Conservation (phyloP, 2,113 vertebrate genomes). For the Rallus limicola region DNA sequence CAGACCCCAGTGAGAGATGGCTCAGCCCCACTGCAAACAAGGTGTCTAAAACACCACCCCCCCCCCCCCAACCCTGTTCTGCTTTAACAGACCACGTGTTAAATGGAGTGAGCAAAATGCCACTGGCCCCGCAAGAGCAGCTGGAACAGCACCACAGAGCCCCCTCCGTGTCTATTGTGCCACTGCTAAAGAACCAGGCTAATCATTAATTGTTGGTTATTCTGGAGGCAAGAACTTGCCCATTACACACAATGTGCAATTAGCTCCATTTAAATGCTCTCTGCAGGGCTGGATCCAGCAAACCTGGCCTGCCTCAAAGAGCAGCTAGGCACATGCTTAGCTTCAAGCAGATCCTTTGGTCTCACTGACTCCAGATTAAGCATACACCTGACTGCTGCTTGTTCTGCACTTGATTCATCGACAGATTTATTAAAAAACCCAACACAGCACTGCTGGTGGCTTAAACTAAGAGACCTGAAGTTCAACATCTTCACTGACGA, state of each 20-base stretch:
- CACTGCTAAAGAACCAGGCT: not conserved
- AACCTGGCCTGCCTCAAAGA: accelerated
- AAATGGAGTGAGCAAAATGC: accelerated
- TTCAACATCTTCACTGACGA: too few relatives aligned
- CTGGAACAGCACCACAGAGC: not conserved
- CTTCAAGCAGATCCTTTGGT: not conserved
- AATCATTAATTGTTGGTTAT: not conserved
- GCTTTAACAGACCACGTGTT: not conserved
- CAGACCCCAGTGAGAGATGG: not conserved
- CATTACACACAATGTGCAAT: not conserved
- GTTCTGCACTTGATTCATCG: not conserved
- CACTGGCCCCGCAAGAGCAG: not conserved
- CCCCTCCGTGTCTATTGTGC: accelerated
- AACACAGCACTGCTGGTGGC: not conserved
- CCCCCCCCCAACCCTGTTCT: not conserved
- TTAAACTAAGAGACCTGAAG: not conserved
- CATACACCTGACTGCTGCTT: not conserved
- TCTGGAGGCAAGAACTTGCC: not conserved
- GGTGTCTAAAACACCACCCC: not conserved
- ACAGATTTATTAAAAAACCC: not conserved
- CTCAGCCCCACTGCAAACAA: not conserved
- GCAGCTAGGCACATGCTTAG: not conserved
- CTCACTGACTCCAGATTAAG: not conserved
- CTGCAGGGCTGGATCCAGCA: not conserved
- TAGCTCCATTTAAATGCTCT: not conserved